Percentiles rank a stretch among this genome's conserved stretches.
These are phyloP conservation scores for Thamnophis sirtalis DNA, from an alignment of 2,113 vertebrate species.

Conservation along the genomic window DNA sequence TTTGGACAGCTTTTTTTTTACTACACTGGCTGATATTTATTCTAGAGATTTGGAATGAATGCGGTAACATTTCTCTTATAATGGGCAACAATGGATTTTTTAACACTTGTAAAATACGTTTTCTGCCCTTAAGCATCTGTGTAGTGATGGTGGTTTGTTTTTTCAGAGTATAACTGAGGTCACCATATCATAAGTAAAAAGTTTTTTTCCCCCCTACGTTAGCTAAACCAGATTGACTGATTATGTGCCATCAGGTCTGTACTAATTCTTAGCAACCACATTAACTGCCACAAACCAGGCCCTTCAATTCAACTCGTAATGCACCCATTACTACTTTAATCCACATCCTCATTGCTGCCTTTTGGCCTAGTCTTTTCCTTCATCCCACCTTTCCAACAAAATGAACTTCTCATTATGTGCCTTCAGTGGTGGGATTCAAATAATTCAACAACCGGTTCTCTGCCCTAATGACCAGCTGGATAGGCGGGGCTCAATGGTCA, in stretches of 20 bases:
- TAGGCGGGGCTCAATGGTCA: no score
- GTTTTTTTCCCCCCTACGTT: background rate
- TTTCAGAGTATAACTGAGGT: background rate
- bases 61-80: background rate
- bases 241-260: background rate
- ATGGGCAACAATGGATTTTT: slow-evolving; percentile 15
- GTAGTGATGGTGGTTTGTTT: background rate
- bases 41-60: background rate
- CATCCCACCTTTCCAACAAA: background rate
- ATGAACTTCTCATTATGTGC: background rate
- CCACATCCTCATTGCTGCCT: background rate
- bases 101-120: slow-evolving; percentile 4
- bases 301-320: background rate
- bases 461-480: no score
- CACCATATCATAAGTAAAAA: background rate
- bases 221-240: background rate
- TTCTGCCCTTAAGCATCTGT: background rate
- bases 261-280: background rate
- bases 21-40: slow-evolving; percentile 7
- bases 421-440: no score
- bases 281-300: background rate
- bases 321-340: background rate
- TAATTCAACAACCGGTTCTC: no score
- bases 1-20: background rate
- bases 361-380: background rate